phyloP scores from a whole-genome alignment of 2,113 vertebrate genomes.

The Paramisgurnus dabryanus region DNA sequence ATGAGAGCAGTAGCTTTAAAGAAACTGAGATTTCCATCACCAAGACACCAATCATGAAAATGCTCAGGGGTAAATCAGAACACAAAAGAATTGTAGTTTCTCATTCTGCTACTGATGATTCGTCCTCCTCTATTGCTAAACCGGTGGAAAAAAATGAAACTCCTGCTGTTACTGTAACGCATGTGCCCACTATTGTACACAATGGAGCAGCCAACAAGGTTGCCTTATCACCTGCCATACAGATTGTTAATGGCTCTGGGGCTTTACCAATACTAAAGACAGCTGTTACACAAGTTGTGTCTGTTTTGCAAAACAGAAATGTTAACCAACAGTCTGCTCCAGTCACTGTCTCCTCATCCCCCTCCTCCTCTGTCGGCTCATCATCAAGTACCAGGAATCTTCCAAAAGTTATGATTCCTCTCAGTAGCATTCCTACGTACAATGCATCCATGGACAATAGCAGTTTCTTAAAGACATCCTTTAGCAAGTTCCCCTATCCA shows the following conservation, averaged over 20 bases:
- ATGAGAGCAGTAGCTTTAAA: slow-evolving; percentile 64
- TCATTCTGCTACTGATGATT: slow-evolving; percentile 78
- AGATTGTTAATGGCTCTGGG: slow-evolving; percentile 81
- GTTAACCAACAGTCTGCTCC: slow-evolving; percentile 72
- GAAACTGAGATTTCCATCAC: slow-evolving; percentile 90
- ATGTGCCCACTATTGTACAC: slow-evolving; percentile 76
- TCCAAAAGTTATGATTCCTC: slow-evolving; percentile 96
- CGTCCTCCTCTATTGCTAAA: slow-evolving; percentile 52
- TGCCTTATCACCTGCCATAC: slow-evolving; percentile 76
- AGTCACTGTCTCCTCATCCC: slow-evolving; percentile 63
- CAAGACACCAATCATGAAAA: slow-evolving; percentile 98
- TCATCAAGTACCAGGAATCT: slow-evolving; percentile 83
- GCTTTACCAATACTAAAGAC: slow-evolving; percentile 85
- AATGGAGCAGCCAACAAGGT: slow-evolving; percentile 75
- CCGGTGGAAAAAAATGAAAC: slow-evolving; percentile 66
- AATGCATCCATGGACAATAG: slow-evolving; percentile 96
- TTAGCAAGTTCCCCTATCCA: slow-evolving; percentile 97
- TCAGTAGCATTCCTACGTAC: slow-evolving; percentile 97
- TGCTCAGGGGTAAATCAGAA: slow-evolving; percentile 91
- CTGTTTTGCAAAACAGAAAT: slow-evolving; percentile 82
- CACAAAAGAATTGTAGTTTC: slow-evolving; percentile 86
- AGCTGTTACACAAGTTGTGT: slow-evolving; percentile 88
- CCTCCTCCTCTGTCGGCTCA: slow-evolving; percentile 58
- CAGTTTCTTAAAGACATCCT: slow-evolving; percentile 94
- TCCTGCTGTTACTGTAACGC: slow-evolving; percentile 74